Base-by-base conservation (phyloP, 2,888 invertebrate species). In the Sclerodermus sp. region DNA sequence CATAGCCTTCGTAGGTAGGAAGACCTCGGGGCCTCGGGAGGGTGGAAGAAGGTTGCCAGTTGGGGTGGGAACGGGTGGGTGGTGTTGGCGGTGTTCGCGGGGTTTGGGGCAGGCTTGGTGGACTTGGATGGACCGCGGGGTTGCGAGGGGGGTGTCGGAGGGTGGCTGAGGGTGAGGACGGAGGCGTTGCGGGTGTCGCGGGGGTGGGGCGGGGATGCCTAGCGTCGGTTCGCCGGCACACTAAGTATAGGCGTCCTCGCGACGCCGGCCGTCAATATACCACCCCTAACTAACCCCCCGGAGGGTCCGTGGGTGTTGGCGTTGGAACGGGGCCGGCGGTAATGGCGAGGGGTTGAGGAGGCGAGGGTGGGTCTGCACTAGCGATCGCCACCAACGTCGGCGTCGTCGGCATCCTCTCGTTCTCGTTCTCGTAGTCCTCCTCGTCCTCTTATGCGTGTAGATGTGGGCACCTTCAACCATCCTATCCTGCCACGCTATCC, bases 191-290 rank as follows among this genome's bases (percentile, higher is more conserved):
- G 54, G 45, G 47, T 47, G 48, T 42, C 39, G 12, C 46, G 44
- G 52, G 41, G 51, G 40, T 53, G 51, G 46, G 38, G 44, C 29
- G 41, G 41, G 38, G 55, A 42, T 39, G 50, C 58, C 62, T 55
- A 58, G 67, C 74, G 71, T 72, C 63, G 68, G 70, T 71, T 70
- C 73, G 67, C 71, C 63, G 66, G 76, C 72, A 74, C 76, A 75
- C 76, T 76, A 76, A 76, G 76, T 76, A 76, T 76, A 76, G 76
- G 75, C 76, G 76, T 76, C 74, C 76, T 76, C 74, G 76, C 75
- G 76, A 76, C 76, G 75, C 74, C 76, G 73, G 70, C 75, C 76
- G 76, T 75, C 76, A 71, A 77, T 77, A 76, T 75, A 76, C 75
- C 76, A 74, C 74, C 75, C 73, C 72, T 75, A 74, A 73, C 75